phyloP scores from a whole-genome alignment of 2,888 invertebrate species.

The Leucophora obtusa region DNA sequence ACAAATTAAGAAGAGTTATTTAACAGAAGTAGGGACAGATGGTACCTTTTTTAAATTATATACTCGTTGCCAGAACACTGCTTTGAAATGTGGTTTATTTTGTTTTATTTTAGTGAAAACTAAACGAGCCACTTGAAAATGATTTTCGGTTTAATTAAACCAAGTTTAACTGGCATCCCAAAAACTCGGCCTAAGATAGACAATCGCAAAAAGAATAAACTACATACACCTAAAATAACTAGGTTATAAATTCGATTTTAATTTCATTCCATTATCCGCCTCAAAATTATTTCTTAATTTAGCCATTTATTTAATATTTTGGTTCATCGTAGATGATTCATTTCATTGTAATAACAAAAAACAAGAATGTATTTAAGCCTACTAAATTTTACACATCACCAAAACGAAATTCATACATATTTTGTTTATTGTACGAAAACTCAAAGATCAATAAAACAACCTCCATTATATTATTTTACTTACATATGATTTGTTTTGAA shows the following conservation, averaged over 20 bases:
- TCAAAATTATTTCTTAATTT: too few species aligned
- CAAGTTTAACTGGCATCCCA: too few species aligned
- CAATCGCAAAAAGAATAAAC: neutral
- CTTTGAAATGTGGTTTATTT: too few species aligned
- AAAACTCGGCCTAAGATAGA: neutral
- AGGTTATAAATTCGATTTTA: neutral
- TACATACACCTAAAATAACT: neutral
- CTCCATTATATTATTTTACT: slow-evolving; percentile 34
- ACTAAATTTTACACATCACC: slow-evolving; percentile 56
- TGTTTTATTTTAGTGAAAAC: too few species aligned
- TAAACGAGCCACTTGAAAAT: too few species aligned
- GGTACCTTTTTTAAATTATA: too few species aligned
- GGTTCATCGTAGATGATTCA: slow-evolving; percentile 31
- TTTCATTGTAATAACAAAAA: slow-evolving; percentile 15
- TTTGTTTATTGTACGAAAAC: neutral
- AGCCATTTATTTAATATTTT: neutral
- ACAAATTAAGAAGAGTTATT: too few species aligned
- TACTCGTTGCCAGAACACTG: too few species aligned
- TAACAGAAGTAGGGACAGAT: too few species aligned
- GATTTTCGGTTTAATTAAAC: too few species aligned
- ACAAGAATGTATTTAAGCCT: slow-evolving; percentile 15
- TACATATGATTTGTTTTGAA: slow-evolving; percentile 44
- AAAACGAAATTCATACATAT: neutral
- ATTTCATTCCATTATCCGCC: too few species aligned
- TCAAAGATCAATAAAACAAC: neutral